Base-by-base conservation (phyloP, 1,140 invertebrate species). In the Gryllus bimaculatus region DNA sequence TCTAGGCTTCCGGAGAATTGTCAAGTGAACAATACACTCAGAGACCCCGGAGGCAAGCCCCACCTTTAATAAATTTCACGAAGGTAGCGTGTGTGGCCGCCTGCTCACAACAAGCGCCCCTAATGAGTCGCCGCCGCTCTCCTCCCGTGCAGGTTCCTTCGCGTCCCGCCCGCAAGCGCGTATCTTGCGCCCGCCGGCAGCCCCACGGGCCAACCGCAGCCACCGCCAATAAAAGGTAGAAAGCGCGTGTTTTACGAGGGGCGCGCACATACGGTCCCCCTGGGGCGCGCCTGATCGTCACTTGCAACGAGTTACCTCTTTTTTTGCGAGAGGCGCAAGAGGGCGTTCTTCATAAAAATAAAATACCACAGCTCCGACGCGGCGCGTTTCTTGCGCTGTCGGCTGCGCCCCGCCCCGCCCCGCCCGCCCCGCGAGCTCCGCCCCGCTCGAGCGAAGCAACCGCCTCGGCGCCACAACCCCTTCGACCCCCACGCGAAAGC, bases 41-140 rank as follows among this genome's bases (percentile, higher is more conserved):
- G 26, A n/a, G 26, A 39, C 26, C 26, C 26, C 5, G 26, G 26
- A 1, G 26, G 26, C 26, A 39, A 2, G 26, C 26, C 1, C 26
- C 26, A 39, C 26, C 26, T 39, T 39, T 39, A 39, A 39, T 39
- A 39, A 39, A 39, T 39, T 39, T 39, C 26, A 39, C 26, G 26
- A 39, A 39, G 26, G 26, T 39, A 39, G 26, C 26, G 26, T 5
- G 26, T 39, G 26, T 2, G 26, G 1, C 26, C 26, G 26, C 26
- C 26, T 5, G 1, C 26, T 39, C 26, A 39, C 26, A 39, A 39
- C 26, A 39, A 39, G 26, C 1, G 26, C 1, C 26, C 81, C 98
- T 98, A 88, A 99, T 99, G 87, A 99, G 84, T 98, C 98, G 84
- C 98, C 89, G 89, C 99, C n/a, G n/a, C n/a, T 99, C 92, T 99